phyloP scores from a whole-genome alignment of 2,888 invertebrate genomes.

The Drosophila leonis region DNA sequence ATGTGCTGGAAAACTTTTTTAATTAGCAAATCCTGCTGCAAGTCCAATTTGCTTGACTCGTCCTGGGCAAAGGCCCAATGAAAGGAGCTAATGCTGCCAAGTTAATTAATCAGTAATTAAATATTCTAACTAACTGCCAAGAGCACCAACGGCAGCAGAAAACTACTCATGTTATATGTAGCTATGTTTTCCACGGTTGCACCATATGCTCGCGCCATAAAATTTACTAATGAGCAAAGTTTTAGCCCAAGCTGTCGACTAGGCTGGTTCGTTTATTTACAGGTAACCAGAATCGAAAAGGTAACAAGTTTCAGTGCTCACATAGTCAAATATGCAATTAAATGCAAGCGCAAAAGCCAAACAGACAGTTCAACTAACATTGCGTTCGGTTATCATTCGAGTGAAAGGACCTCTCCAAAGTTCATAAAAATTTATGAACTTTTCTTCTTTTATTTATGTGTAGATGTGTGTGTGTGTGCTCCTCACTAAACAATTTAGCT shows the following conservation, averaged over 20 bases:
- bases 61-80: conserved; percentile 18
- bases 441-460: conserved; percentile 48
- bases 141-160: conserved; percentile 15
- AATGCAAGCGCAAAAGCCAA: conserved; percentile 27
- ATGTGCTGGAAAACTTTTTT: conserved; percentile 67
- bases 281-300: conserved; percentile 49
- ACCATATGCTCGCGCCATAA: conserved; percentile 46
- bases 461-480: conserved; percentile 22
- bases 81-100: conserved; percentile 33
- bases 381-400: conserved; percentile 58
- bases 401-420: conserved; percentile 57
- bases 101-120: conserved; percentile 77
- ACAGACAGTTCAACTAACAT: conserved; percentile 3
- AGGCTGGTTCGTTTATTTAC: conserved; percentile 52
- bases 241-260: conserved; percentile 34
- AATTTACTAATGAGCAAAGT: conserved; percentile 76
- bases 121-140: conserved; percentile 63
- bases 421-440: conserved; percentile 73
- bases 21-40: conserved; percentile 64
- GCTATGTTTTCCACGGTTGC: neutral
- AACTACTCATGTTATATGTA: conserved; percentile 27
- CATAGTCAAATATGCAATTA: conserved; percentile 35
- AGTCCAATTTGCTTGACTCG: conserved; percentile 47
- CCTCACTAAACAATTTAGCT: conserved; percentile 56
- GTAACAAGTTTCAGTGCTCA: conserved; percentile 32